These are phyloP conservation scores for Bellardia bayeri DNA, from an alignment of 2,888 invertebrate genomes.

Conservation along the genomic window DNA sequence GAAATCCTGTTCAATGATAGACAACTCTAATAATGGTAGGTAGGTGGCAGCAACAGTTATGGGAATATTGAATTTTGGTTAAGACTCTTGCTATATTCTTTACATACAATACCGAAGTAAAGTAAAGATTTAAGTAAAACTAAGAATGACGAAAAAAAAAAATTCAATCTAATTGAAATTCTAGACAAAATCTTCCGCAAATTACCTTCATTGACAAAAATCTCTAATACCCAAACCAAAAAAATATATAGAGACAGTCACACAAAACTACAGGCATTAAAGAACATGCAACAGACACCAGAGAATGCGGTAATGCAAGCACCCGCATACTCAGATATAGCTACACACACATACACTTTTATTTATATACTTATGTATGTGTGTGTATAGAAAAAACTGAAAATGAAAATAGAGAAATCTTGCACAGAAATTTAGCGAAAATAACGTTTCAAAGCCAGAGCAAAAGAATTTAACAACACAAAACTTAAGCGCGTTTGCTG, in stretches of 20 bases:
- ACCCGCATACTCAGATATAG: background rate
- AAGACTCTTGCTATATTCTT: background rate
- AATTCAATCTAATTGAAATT: conserved; percentile 84
- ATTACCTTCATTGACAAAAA: conserved; percentile 84
- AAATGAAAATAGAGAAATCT: conserved; percentile 19
- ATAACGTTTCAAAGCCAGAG: background rate
- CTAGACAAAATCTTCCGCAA: conserved; percentile 84
- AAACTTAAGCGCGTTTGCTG: conserved; percentile 69
- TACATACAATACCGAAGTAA: background rate
- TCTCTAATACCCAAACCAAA: conserved; percentile 82
- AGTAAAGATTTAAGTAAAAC: conserved; percentile 37
- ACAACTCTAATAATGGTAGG: background rate
- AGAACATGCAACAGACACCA: conserved; percentile 32
- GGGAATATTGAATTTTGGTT: conserved; percentile 62
- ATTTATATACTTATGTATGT: too few species aligned
- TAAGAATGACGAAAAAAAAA: conserved; percentile 73
- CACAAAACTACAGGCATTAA: conserved; percentile 4
- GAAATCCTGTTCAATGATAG: conserved; percentile 24
- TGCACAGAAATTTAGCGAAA: conserved; percentile 29
- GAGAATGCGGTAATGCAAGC: conserved; percentile 30
- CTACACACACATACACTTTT: background rate
- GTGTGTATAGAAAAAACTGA: background rate
- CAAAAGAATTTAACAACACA: conserved; percentile 46
- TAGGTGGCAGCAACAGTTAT: conserved; percentile 54
- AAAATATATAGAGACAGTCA: conserved; percentile 27